Base-by-base conservation (phyloP, 1,140 invertebrate genomes). In the Lepidurus packardi region DNA sequence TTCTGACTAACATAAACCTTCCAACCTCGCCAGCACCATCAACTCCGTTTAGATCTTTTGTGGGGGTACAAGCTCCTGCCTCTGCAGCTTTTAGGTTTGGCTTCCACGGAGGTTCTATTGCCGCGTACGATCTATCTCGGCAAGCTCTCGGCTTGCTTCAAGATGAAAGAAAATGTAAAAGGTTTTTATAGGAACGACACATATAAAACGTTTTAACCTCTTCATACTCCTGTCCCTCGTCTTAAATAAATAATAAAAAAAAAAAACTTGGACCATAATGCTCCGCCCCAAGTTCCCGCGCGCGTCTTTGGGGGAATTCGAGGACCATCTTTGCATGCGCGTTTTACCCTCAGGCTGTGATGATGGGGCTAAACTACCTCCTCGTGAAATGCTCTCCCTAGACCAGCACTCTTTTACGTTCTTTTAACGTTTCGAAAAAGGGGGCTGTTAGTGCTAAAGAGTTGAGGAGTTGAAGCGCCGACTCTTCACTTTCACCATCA, bases 181-280 rank as follows among this genome's bases (percentile, higher is more conserved):
- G 53, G 53, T 65, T 65, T 65, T 65, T 21, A 65, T 65, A 65
- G 21, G 53, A 65, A 65, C 53, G 53, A 65, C 53, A 65, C 16
- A 65, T 65, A 65, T 65, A 65, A 65, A 65, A 65, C 53, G n/a
- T 65, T 65, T 65, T 65, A 65, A 65, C 53, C 53, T 65, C 53
- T 9, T 13, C 16, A 21, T 65, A n/a, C 53, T 21, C 53, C 45
- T 16, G 45, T 65, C 53, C 9, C 53, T 16, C 16, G 53, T 16
- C 16, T 21, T 4, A 65, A 65, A 65, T 7, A 11, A 65, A 65
- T n/a, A n/a, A n/a, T n/a, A 65, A 10, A 65, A 65, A 21, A 8
- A 16, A 65, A 16, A 47, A 47, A 7, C 21, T 13, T 65, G 53
- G 16, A 65, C 53, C 16, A 65, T 65, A 65, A n/a, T 4, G 16